Percentiles rank a stretch among this genome's conserved stretches.
Evolutionary conservation across 2,888 invertebrate genomes (phyloP).

Genomic region (Dolichomitus sp.): DNA sequence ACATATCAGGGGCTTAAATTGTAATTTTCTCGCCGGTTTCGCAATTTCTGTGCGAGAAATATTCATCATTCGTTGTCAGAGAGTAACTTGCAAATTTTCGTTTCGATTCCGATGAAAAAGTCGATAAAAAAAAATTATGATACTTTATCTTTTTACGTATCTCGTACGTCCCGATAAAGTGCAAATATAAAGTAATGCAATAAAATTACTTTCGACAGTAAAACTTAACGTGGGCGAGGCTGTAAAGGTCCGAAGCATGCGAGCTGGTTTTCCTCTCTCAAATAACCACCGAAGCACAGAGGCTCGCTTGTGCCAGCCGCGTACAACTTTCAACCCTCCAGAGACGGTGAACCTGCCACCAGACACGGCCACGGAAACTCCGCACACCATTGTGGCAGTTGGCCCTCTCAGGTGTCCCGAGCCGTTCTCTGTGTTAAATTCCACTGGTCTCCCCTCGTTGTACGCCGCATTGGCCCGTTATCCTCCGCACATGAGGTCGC

Average conservation of each 20-base stretch:
- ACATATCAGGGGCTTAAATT: too few species aligned
- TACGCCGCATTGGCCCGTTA: slow-evolving; percentile 58
- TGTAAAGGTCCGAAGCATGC: background rate
- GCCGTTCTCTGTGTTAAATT: slow-evolving; percentile 61
- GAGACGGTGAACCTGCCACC: slow-evolving; percentile 59
- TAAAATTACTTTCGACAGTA: background rate
- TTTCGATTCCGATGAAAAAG: too few species aligned
- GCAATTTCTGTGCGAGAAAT: too few species aligned
- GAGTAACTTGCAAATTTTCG: too few species aligned
- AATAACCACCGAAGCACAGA: slow-evolving; percentile 30
- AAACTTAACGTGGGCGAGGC: background rate
- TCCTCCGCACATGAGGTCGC: slow-evolving; percentile 57
- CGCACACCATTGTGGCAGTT: slow-evolving; percentile 51
- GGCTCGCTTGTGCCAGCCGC: slow-evolving; percentile 38
- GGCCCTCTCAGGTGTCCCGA: slow-evolving; percentile 60
- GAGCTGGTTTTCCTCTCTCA: background rate
- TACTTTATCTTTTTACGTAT: background rate
- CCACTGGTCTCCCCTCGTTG: slow-evolving; percentile 37
- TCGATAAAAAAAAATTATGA: too few species aligned
- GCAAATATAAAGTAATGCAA: background rate
- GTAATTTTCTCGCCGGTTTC: too few species aligned
- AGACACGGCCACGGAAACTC: slow-evolving; percentile 55
- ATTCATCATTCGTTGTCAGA: too few species aligned
- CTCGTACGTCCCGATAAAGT: background rate
- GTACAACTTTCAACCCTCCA: slow-evolving; percentile 14